Evolutionary conservation across 2,888 invertebrate species (phyloP), one percentile per base, ranked within the genome.

Genomic region (Rhagonycha fulva): DNA sequence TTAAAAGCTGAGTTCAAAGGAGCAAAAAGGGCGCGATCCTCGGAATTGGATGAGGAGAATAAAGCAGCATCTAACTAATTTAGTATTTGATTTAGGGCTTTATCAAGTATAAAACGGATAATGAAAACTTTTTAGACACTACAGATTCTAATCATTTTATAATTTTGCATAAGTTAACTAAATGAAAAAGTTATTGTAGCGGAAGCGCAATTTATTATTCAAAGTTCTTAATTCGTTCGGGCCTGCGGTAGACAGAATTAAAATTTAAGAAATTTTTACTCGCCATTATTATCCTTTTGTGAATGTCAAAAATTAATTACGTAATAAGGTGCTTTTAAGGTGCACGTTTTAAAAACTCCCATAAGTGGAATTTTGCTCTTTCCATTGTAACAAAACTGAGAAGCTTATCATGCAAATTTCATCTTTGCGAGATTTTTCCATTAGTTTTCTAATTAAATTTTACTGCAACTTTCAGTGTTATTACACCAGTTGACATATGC

Each of bases 1-100:
- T 62, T 70, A 70, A 73, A 61, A 62, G 70, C 74, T 47, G 61
- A 68, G 66, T 61, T 62, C 62, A 24, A 61, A 69, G 14, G 32
- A 80, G 78, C 76, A 77, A 78, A 80, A 80, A 79, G 77, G 77
- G 79, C 80, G 78, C 79, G 81, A 82, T 81, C 82, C 80, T 80
- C 79, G 79, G 81, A 82, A 82, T 82, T 82, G 47, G 47, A 47
- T 47, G 47, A 47, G 81, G 81, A 81, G 82, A 82, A 82, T 81
- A 62, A 82, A 81, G 80, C 77, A 76, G 75, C 78, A 76, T 77
- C 79, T 79, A 76, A 78, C 78, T 78, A 79, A 81, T 81, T 81
- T 76, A 79, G 78, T 74, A 77, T 47, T 47, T 47, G 47, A 47
- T 47, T 47, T 47, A 24, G 74, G 63, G 72, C 79, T 78, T 76